Base-by-base conservation (phyloP, 1,140 invertebrate genomes). In the Bombus confusus region DNA sequence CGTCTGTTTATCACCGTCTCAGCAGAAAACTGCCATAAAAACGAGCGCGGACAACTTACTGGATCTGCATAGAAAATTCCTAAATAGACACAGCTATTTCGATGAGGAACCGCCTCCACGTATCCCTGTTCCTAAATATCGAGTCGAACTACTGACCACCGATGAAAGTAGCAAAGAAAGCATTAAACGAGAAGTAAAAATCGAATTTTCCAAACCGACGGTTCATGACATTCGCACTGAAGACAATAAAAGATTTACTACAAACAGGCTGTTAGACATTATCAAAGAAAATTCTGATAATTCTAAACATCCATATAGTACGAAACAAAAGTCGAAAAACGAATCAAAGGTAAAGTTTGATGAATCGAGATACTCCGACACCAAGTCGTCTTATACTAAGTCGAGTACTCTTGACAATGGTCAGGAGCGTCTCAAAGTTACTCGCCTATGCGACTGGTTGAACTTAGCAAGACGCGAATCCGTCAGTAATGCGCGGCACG, bases 1-100 rank as follows among this genome's bases (percentile, higher is more conserved):
- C 52, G 95, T 97, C 1, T 97, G 97, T 91, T 93, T 97, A 18
- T 97, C 97, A 1, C 97, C 97, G 0, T 96, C 96, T 1, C 97
- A 98, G 90, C 96, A 96, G 89, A 94, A 95, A 73, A 95, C 94
- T 34, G 95, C 95, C 74, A 93, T 94, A 10, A 92, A 95, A 25
- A 91, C 95, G 1, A 95, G 93, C 57, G 95, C 95, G 0, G 96
- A 96, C 88, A 96, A 96, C 82, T 93, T 97, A 64, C 93, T 97
- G 25, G 96, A 97, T 87, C 95, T 97, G 62, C 97, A 97, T 89
- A 95, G 95, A 64, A 97, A 97, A 90, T 97, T 96, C 90, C 88
- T 97, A 3, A 96, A 97, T 84, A 94, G 97, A 41, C 95, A 96
- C 77, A 95, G 95, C 15, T 97, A 96, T 89, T 95, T 96, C 87